Evolutionary conservation across 2,888 invertebrate genomes (phyloP).

Genomic region (Leptopterna dolabrata): DNA sequence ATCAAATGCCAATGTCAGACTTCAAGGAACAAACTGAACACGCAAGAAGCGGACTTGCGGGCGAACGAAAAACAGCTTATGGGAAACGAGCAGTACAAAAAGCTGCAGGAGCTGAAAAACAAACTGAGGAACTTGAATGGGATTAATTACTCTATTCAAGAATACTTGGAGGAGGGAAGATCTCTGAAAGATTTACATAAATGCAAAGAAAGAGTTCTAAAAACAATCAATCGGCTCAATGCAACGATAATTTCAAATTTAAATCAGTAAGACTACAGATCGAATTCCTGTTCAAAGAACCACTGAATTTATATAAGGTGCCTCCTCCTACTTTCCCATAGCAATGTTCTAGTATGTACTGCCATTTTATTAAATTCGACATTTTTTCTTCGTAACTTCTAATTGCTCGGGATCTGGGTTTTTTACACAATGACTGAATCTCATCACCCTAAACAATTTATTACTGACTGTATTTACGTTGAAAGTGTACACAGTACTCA

Average conservation of each 20-base stretch:
- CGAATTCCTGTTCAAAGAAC: no score
- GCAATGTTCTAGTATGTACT: no score
- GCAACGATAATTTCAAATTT: not conserved
- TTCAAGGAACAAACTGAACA: not conserved
- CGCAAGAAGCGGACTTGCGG: not conserved
- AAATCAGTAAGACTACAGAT: not conserved
- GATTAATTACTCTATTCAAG: not conserved
- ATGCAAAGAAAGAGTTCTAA: not conserved
- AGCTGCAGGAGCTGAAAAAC: not conserved
- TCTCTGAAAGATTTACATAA: not conserved
- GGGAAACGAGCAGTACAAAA: not conserved
- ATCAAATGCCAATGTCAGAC: not conserved
- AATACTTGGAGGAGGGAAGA: not conserved
- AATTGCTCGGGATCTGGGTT: no score
- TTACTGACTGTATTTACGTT: no score
- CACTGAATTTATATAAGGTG: no score
- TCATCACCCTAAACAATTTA: no score
- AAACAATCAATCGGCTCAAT: not conserved
- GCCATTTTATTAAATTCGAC: no score
- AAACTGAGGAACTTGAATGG: not conserved
- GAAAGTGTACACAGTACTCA: no score
- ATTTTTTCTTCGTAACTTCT: no score
- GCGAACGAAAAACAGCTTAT: not conserved
- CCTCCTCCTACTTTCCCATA: no score
- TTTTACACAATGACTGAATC: no score